phyloP scores from a whole-genome alignment of 2,797 vertebrate species.

The Bradypodion pumilum region DNA sequence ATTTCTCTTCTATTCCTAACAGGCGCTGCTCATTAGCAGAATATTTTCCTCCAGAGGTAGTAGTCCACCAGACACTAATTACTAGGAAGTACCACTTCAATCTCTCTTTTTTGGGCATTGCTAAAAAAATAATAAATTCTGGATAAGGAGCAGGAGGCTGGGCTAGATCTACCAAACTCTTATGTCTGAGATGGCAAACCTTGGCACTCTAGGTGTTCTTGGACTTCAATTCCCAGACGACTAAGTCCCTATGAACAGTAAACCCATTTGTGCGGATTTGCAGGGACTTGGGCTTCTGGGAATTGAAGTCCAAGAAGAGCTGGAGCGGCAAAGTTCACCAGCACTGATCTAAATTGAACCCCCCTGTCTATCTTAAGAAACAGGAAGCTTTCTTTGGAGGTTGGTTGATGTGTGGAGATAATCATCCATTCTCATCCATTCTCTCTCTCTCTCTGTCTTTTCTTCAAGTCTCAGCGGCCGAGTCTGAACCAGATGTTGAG shows the following conservation, averaged over 20 bases:
- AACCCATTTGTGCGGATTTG: no score
- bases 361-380: neutral
- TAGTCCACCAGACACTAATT: neutral
- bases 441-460: slow-evolving; percentile 14
- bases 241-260: no score
- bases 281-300: no score
- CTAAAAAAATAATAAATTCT: no score
- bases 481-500: slow-evolving; percentile 57
- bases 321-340: neutral
- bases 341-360: neutral
- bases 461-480: slow-evolving; percentile 61
- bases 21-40: neutral
- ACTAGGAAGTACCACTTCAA: neutral
- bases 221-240: no score
- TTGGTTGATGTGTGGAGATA: no score
- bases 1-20: neutral
- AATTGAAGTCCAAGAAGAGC: no score
- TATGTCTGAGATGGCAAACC: no score
- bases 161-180: no score
- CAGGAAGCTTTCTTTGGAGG: neutral
- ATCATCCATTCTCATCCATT: slow-evolving; percentile 21
- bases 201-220: no score
- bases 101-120: neutral
- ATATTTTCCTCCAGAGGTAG: neutral
- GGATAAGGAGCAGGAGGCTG: no score